Percentiles rank a stretch among this genome's conserved stretches.
phyloP scores from a whole-genome alignment of 2,888 invertebrate species.

The Harpalus rufipes region DNA sequence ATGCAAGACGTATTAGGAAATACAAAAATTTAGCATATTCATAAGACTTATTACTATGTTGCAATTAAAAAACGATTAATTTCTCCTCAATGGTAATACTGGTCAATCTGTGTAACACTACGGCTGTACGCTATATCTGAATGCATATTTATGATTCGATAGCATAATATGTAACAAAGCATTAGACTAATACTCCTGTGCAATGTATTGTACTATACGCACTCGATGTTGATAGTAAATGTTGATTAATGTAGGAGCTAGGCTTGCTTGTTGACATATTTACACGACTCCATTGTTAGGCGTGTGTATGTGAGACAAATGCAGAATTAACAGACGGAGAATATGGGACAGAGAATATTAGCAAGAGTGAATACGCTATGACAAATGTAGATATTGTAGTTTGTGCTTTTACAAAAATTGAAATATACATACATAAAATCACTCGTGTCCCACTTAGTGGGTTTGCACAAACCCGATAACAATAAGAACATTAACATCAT shows the following conservation, averaged over 20 bases:
- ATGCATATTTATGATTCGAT: constrained; percentile 18
- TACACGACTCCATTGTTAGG: constrained; percentile 19
- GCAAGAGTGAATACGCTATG: not conserved
- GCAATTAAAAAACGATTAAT: not conserved
- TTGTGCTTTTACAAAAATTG: too few species aligned
- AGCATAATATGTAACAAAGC: constrained; percentile 13
- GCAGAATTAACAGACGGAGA: constrained; percentile 4
- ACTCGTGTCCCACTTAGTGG: too few species aligned
- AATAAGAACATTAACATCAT: too few species aligned
- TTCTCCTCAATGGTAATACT: not conserved
- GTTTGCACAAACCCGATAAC: too few species aligned
- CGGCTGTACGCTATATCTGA: not conserved
- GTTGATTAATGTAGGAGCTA: constrained; percentile 45
- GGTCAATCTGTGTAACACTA: not conserved
- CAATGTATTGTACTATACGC: not conserved
- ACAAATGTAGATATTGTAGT: too few species aligned
- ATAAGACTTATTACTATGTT: not conserved
- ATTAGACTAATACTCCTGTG: constrained; percentile 1
- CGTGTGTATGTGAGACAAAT: constrained; percentile 4
- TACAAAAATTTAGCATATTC: too few species aligned
- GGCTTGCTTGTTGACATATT: constrained; percentile 28
- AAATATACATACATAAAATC: too few species aligned
- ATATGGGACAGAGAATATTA: constrained; percentile 1
- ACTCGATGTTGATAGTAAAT: constrained; percentile 21
- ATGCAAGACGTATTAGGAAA: not conserved